Evolutionary conservation across 2,113 vertebrate genomes (phyloP).

Genomic region (Spilogale gracilis): DNA sequence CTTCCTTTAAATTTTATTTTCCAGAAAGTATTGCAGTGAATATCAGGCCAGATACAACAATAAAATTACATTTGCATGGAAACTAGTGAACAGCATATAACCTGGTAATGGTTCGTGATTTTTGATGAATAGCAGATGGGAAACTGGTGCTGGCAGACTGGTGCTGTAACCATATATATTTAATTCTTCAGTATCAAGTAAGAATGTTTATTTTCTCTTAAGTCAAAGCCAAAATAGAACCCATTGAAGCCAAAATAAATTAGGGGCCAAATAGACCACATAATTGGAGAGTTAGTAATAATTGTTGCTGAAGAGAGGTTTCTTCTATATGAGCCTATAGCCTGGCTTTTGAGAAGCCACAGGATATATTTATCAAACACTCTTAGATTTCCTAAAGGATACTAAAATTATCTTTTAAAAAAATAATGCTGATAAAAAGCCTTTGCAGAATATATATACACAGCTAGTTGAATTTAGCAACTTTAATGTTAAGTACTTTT

Average conservation of each 20-base stretch:
- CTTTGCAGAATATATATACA: constrained; percentile 1
- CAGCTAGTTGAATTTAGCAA: constrained; percentile 27
- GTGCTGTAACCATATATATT: constrained; percentile 33
- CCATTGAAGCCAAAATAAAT: constrained; percentile 57
- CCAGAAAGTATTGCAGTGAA: constrained; percentile 62
- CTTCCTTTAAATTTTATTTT: constrained; percentile 68
- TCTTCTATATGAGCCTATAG: not conserved
- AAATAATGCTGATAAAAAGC: constrained; percentile 47
- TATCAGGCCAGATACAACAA: constrained; percentile 63
- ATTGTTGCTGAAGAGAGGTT: constrained; percentile 47
- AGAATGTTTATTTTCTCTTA: constrained; percentile 58
- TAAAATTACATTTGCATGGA: constrained; percentile 65
- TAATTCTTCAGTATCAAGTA: constrained; percentile 64
- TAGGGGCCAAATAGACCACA: constrained; percentile 33
- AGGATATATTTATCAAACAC: constrained; percentile 16
- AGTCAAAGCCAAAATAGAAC: constrained; percentile 67
- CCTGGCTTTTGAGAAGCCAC: constrained; percentile 46
- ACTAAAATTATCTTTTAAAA: constrained; percentile 52
- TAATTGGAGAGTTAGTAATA: constrained; percentile 61
- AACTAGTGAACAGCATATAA: constrained; percentile 50
- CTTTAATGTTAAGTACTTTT: constrained; percentile 27
- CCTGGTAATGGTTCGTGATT: constrained; percentile 63
- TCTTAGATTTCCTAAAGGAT: not conserved
- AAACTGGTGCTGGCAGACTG: constrained; percentile 7
- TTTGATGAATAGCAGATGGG: constrained; percentile 72